Base-by-base conservation (phyloP, 2,888 invertebrate genomes). In the Phoenoteleia sp. region DNA sequence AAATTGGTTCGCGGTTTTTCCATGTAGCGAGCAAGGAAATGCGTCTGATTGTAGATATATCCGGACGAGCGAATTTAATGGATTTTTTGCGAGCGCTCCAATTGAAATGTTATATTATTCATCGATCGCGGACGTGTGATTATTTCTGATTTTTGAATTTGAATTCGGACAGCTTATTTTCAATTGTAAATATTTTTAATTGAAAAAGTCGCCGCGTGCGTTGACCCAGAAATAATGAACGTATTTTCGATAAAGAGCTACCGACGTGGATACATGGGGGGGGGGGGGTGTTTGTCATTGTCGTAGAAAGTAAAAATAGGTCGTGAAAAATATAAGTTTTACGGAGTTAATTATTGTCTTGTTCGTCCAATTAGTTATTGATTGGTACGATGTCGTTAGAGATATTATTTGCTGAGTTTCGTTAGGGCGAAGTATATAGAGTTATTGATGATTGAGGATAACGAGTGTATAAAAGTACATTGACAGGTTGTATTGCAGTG, bases 321-420 rank as follows among this genome's bases (percentile, higher is more conserved):
- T 29, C 47, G 47, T 23, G 60, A 39, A 39, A 64, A 42, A 64
- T n/a, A 64, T 29, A 19, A 29, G 47, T 29, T 29, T 47, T 15
- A 27, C 0, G 45, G 52, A 45, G 19, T 47, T 71, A 47, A 36
- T 47, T 71, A 47, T 47, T 56, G 27, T 56, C 17, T 49, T 33
- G 23, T 54, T 67, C 67, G 25, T 67, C 54, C 54, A 67, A 67
- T 67, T 67, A 67, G 52, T 36, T 67, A 52, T 54, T 67, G 67
- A 67, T 67, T 67, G 54, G 39, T 33, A 25, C 9, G 54, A 27
- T 67, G 23, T 13, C 67, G 67, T 67, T 36, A 27, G 9, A 13
- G 25, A 23, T 36, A 25, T 25, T 27, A 25, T 66, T 49, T 49
- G 49, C 33, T 49, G 49, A 66, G 33, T 47, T 49, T 49, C 15